Base-by-base conservation (phyloP, 2,113 vertebrate species). In the Caranx melampygus region DNA sequence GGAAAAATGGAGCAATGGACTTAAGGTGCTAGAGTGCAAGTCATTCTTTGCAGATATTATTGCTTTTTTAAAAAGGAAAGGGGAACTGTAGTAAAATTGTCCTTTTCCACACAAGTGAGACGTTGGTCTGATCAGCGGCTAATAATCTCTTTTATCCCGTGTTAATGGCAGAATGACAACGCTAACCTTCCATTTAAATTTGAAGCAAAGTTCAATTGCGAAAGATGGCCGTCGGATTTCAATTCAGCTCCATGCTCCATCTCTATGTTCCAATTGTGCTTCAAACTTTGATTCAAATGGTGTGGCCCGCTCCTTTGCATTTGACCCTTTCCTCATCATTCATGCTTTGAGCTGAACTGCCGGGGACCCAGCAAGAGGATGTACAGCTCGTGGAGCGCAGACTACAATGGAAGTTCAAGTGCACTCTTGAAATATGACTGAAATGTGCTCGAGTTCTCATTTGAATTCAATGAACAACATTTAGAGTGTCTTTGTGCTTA, bases 141-240 rank as follows among this genome's bases (percentile, higher is more conserved):
- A 94, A 95, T 94, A 94, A 95, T 94, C 92, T 93, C 89, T 72
- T 94, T 92, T 91, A 92, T 93, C 89, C 85, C 10, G 57, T 64
- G 84, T 87, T 95, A 95, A 95, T 93, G 89, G 90, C 82, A 80
- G 34, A 40, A 83, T 63, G 82, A 88, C 87, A 88, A 86, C 81
- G 69, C 66, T 82, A 89, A 93, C 87, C 91, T 90, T 77, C 87
- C 89, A 89, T 94, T 94, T 94, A 91, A 91, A 91, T 92, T 88
- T 62, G 73, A 92, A 82, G 88, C 91, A 92, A 93, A 94, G 94
- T 94, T 94, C 91, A 92, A 92, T 88, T 88, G 88, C 55, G 20
- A 67, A 75, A 76, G 89, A 91, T 85, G 92, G 90, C 79, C 81
- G 35, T 18, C 42, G 85, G 92, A 89, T 92, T 92, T 83, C 58